A percentile compares a stretch with the other conserved stretches of the same genome.
phyloP scores from a whole-genome alignment of 2,113 vertebrate genomes.

The Scomber colias region DNA sequence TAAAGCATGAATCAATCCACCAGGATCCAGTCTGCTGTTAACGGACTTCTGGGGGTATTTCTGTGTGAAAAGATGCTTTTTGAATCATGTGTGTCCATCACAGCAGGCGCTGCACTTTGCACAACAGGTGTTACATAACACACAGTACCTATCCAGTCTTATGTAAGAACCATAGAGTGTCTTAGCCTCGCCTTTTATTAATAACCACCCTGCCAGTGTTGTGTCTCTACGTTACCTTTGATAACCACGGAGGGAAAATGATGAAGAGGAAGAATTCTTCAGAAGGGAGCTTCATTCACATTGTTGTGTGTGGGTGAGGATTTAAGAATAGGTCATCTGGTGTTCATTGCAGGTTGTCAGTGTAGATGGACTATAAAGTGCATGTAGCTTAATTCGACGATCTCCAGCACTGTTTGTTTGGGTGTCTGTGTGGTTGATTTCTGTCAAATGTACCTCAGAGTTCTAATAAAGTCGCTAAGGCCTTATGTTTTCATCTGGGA shows the following conservation, averaged over 20 bases:
- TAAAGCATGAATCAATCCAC: not conserved
- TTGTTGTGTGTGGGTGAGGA: constrained; percentile 19
- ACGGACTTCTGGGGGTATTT: constrained; percentile 11
- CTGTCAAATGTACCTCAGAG: constrained; percentile 28
- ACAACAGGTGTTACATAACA: constrained; percentile 64
- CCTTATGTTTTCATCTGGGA: constrained; percentile 56
- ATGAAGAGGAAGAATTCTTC: constrained; percentile 7
- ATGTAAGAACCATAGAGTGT: constrained; percentile 47
- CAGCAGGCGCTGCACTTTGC: constrained; percentile 52
- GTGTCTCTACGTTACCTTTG: constrained; percentile 15
- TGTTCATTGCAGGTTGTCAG: constrained; percentile 21
- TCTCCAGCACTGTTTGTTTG: constrained; percentile 45
- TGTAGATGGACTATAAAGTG: constrained; percentile 24
- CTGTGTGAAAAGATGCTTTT: constrained; percentile 19
- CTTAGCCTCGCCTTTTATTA: constrained; percentile 43
- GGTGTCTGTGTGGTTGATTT: constrained; percentile 33
- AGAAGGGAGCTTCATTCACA: constrained; percentile 25
- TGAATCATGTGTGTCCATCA: constrained; percentile 13
- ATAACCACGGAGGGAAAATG: constrained; percentile 27
- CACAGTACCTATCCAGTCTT: constrained; percentile 49
- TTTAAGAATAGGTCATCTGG: constrained; percentile 28
- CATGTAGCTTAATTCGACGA: not conserved
- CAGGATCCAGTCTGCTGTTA: not conserved
- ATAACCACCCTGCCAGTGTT: constrained; percentile 7
- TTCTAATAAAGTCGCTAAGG: constrained; percentile 46